Conservation (phyloP, 2,888 invertebrate genomes). For the Drosophila birchii region DNA sequence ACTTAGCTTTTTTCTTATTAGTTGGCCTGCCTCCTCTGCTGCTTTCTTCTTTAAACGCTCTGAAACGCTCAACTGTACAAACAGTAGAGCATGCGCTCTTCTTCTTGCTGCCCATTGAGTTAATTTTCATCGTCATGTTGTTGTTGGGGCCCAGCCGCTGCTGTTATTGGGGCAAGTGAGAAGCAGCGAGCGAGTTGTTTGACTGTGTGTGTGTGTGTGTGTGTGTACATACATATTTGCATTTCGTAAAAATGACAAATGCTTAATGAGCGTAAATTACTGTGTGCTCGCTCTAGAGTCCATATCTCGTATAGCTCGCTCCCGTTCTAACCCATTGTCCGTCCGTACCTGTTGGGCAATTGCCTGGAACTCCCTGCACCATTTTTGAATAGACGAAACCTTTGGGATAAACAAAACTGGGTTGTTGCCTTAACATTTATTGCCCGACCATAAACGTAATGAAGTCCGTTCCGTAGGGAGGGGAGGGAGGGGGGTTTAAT, state of each 20-base stretch:
- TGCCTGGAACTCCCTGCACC: conserved; percentile 68
- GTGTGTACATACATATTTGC: conserved; percentile 40
- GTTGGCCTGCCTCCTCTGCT: conserved; percentile 29
- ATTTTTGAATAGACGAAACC: conserved; percentile 63
- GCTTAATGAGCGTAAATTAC: conserved; percentile 73
- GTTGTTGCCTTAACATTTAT: conserved; percentile 3
- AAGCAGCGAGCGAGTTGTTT: conserved; percentile 59
- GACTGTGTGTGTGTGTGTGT: conserved; percentile 26
- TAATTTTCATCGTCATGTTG: conserved; percentile 55
- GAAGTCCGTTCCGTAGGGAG: not conserved
- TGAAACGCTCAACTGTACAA: conserved; percentile 67
- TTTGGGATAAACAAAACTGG: conserved; percentile 38
- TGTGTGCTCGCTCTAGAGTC: conserved; percentile 69
- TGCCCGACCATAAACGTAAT: conserved; percentile 5
- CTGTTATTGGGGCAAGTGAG: conserved; percentile 45
- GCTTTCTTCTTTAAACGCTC: conserved; percentile 30
- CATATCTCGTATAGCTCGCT: conserved; percentile 29
- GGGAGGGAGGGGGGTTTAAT: not conserved
- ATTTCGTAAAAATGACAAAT: conserved; percentile 75
- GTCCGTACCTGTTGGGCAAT: conserved; percentile 48
- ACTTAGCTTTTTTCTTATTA: conserved; percentile 61
- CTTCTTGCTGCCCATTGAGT: conserved; percentile 44
- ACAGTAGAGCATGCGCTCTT: conserved; percentile 71
- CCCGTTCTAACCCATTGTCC: conserved; percentile 38
- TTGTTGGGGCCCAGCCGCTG: conserved; percentile 43